Base-by-base conservation (phyloP, 2,888 invertebrate genomes). In the Spicauda simplicius region DNA sequence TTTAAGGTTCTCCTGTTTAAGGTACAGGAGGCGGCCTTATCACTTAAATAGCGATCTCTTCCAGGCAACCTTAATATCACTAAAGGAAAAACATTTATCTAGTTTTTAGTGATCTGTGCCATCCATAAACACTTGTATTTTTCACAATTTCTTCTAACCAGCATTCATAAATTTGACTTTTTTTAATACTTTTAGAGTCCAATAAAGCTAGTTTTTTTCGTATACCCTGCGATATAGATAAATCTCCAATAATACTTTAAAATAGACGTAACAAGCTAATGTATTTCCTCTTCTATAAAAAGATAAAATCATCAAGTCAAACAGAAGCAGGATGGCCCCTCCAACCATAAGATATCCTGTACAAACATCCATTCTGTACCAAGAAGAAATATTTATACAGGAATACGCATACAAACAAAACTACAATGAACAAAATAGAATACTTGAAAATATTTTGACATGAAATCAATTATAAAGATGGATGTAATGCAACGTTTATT, bases 351-450 rank as follows among this genome's bases (percentile, higher is more conserved):
- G 33, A 56, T 56, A 56, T 37, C 56, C 56, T 56, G 4, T 33
- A 41, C 58, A 65, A 65, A 65, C 58, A 53, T 65, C 53, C 58
- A 52, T 65, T 59, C 50, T n/a, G 58, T 57, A 53, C 45, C 37
- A 54, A 10, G 45, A 19, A 33, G 30, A 56, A 56, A 56, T 56
- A 56, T 56, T 56, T 56, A 37, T 33, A 33, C 11, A 57, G 48
- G 55, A 16, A 53, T 30, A 30, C 61, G 48, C 59, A 52, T 48
- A n/a, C 58, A 62, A 68, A 30, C 55, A 54, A 59, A 67, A 72
- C 16, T 59, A 59, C 41, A 62, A 67, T 67, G 58, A 37, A 18
- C 12, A 25, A 37, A 6, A 41, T 30, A 55, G n/a, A 30, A 30
- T n/a, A 4, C 25, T 30, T 2, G 11, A 25, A 20, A 54, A 20